Percentiles rank a stretch among this genome's conserved stretches.
phyloP scores from a whole-genome alignment of 2,113 vertebrate genomes.

The Suricata suricatta region DNA sequence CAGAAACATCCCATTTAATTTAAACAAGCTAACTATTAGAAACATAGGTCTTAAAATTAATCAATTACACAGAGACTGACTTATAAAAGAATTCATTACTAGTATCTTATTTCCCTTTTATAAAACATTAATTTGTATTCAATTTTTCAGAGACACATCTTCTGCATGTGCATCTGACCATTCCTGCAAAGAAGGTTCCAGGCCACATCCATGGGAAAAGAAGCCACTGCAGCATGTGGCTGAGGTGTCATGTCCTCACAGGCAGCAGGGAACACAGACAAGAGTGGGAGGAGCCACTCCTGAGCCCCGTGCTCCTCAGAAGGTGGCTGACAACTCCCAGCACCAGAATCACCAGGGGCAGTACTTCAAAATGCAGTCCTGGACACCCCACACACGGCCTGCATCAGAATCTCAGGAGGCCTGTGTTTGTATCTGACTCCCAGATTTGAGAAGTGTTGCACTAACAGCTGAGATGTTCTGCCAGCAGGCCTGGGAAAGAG shows the following conservation, averaged over 20 bases:
- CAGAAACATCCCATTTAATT: background rate
- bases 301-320: background rate
- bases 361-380: background rate
- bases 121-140: background rate
- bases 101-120: background rate
- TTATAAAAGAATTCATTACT: background rate
- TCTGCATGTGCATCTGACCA: background rate
- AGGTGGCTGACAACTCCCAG: background rate
- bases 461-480: background rate
- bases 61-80: background rate
- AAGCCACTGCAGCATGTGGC: background rate
- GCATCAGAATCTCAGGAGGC: background rate
- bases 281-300: background rate
- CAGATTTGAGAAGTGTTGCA: background rate
- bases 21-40: background rate
- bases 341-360: background rate
- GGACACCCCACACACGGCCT: background rate
- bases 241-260: background rate
- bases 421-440: background rate
- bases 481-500: background rate
- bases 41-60: background rate
- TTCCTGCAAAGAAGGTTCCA: background rate
- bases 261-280: background rate
- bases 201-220: background rate
- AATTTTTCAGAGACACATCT: background rate